These are phyloP conservation scores for Crenuchus spilurus DNA, from an alignment of 2,797 vertebrate genomes.

Conservation along the genomic window DNA sequence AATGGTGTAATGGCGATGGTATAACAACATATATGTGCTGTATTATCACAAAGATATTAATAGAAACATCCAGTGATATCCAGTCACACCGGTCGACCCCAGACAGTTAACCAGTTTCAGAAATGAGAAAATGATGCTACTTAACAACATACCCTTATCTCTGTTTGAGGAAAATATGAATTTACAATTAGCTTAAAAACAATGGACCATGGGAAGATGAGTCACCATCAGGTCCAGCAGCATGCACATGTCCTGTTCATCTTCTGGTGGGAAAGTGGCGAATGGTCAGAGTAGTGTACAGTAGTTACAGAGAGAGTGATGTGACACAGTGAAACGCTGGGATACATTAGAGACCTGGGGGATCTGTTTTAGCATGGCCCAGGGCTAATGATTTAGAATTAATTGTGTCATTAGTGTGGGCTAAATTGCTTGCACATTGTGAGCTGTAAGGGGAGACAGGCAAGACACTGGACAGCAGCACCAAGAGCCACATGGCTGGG, in stretches of 20 bases:
- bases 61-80: too few species aligned
- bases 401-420: slow-evolving; percentile 51
- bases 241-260: background rate
- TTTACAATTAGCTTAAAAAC: background rate
- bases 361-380: background rate
- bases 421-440: slow-evolving; percentile 52
- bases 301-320: slow-evolving; percentile 23
- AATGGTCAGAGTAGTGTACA: background rate
- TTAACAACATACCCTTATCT: too few species aligned
- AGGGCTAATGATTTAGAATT: slow-evolving; percentile 47
- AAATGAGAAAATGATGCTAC: too few species aligned
- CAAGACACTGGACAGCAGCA: slow-evolving; percentile 19
- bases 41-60: too few species aligned
- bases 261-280: slow-evolving; percentile 5
- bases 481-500: slow-evolving; percentile 24
- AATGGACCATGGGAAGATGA: slow-evolving; percentile 7
- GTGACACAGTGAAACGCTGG: background rate
- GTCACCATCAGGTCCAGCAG: background rate
- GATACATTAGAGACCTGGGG: background rate
- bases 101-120: too few species aligned
- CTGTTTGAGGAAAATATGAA: slow-evolving; percentile 10
- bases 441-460: slow-evolving; percentile 23
- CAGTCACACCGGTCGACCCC: too few species aligned
- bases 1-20: too few species aligned
- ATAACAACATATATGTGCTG: too few species aligned